Evolutionary conservation across 35 echinoderm and acorn worm genomes (phyloP).

Genomic region (Heliocidaris erythrogramma): DNA sequence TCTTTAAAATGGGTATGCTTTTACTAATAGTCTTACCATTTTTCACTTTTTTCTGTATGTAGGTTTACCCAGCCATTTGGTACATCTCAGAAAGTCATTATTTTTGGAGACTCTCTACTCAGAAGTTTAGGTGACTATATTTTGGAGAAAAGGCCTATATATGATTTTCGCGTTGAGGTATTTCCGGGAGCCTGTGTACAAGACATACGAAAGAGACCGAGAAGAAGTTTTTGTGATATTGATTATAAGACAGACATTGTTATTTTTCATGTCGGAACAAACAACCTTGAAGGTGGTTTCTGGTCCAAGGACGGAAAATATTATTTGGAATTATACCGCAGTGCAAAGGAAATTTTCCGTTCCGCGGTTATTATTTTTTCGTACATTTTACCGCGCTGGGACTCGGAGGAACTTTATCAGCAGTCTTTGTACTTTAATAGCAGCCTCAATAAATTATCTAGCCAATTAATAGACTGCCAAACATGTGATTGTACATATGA

Average conservation of each 20-base stretch:
- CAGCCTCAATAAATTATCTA: not conserved
- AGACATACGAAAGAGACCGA: too few species aligned
- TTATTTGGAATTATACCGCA: not conserved
- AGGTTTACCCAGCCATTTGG: too few species aligned
- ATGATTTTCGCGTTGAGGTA: too few species aligned
- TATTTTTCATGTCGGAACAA: constrained; percentile 5
- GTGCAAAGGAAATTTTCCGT: not conserved
- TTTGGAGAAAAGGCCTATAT: too few species aligned
- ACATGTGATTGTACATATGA: not conserved
- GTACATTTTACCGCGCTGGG: constrained; percentile 9
- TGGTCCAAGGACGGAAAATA: not conserved
- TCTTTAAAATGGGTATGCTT: too few species aligned
- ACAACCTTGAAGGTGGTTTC: not conserved
- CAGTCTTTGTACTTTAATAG: not conserved
- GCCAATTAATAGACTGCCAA: not conserved
- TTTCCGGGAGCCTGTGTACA: too few species aligned
- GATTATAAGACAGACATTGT: not conserved
- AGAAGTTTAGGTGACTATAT: too few species aligned
- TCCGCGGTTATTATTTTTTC: not conserved
- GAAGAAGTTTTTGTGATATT: too few species aligned
- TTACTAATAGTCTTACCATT: too few species aligned
- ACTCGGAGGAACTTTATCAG: not conserved
- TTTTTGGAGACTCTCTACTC: too few species aligned
- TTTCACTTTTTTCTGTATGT: too few species aligned
- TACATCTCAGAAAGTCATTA: too few species aligned